Evolutionary conservation across 2,888 invertebrate genomes (phyloP).

Genomic region (Phortica okadai): DNA sequence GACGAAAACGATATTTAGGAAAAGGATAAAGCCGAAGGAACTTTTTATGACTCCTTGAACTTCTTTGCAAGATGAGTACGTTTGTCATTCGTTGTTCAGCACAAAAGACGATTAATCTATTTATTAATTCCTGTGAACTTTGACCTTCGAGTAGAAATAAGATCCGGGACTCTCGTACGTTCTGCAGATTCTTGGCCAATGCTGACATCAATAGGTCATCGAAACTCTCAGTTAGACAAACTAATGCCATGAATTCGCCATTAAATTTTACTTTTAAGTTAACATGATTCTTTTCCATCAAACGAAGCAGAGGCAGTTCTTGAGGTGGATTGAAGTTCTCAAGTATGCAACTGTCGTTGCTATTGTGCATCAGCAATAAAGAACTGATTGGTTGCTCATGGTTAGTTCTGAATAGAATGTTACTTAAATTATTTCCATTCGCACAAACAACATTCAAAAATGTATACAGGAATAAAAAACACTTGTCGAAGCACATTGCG

Average conservation of each 20-base stretch:
- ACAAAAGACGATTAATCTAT: neutral
- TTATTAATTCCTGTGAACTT: neutral
- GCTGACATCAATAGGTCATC: constrained; percentile 6
- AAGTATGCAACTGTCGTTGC: too few relatives aligned
- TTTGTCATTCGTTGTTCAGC: neutral
- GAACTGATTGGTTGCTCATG: too few relatives aligned
- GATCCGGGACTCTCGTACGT: neutral
- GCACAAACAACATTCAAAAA: too few relatives aligned
- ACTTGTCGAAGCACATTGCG: too few relatives aligned
- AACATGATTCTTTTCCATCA: neutral
- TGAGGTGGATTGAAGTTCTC: neutral
- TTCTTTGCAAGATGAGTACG: neutral
- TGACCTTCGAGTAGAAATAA: neutral
- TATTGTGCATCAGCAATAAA: too few relatives aligned
- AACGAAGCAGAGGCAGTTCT: neutral
- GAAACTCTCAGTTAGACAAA: neutral
- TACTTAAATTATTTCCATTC: too few relatives aligned
- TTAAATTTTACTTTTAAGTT: neutral
- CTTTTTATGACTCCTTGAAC: too few relatives aligned
- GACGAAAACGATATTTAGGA: neutral
- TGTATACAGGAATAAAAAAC: too few relatives aligned
- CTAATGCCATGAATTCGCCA: neutral
- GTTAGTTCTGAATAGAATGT: too few relatives aligned
- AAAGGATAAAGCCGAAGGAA: neutral
- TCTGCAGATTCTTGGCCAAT: neutral